Percentiles rank a stretch among this genome's conserved stretches.
These are phyloP conservation scores for Tiliacea aurago DNA, from an alignment of 2,888 invertebrate genomes.

Conservation along the genomic window DNA sequence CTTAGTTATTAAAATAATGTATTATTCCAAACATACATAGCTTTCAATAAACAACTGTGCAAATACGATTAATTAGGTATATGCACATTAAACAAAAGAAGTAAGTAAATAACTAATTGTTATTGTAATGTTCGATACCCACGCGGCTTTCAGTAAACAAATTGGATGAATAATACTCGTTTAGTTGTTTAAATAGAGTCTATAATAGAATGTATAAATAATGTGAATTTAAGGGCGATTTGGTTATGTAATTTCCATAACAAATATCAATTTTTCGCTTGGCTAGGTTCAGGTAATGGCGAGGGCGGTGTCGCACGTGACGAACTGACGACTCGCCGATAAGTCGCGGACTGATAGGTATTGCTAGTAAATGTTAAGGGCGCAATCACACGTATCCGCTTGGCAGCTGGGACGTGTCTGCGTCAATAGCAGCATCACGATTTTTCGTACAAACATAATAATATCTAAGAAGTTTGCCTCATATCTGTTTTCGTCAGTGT, in stretches of 20 bases:
- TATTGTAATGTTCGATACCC: slow-evolving; percentile 29
- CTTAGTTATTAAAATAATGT: slow-evolving; percentile 31
- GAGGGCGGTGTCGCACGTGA: slow-evolving; percentile 52
- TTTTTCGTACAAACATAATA: background rate
- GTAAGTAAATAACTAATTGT: slow-evolving; percentile 23
- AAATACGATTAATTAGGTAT: slow-evolving; percentile 40
- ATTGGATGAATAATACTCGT: slow-evolving; percentile 42
- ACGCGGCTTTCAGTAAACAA: slow-evolving; percentile 33
- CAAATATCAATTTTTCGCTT: slow-evolving; percentile 84
- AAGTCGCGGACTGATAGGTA: slow-evolving; percentile 34
- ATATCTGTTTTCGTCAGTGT: slow-evolving; percentile 17
- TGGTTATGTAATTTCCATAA: slow-evolving; percentile 71
- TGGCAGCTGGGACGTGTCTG: slow-evolving; percentile 34
- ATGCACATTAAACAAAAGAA: slow-evolving; percentile 34
- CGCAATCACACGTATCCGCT: slow-evolving; percentile 48
- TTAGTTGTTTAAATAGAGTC: slow-evolving; percentile 44
- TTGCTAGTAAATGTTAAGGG: slow-evolving; percentile 53
- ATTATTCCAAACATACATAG: slow-evolving; percentile 11
- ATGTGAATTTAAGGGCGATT: slow-evolving; percentile 61
- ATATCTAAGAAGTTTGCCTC: slow-evolving; percentile 22
- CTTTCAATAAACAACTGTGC: slow-evolving; percentile 31
- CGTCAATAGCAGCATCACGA: slow-evolving; percentile 18
- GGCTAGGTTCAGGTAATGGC: slow-evolving; percentile 72
- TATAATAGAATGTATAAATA: slow-evolving; percentile 56
- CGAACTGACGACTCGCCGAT: slow-evolving; percentile 48